These are phyloP conservation scores for Arizona elegans DNA, from an alignment of 2,113 vertebrate genomes.

Conservation along the genomic window DNA sequence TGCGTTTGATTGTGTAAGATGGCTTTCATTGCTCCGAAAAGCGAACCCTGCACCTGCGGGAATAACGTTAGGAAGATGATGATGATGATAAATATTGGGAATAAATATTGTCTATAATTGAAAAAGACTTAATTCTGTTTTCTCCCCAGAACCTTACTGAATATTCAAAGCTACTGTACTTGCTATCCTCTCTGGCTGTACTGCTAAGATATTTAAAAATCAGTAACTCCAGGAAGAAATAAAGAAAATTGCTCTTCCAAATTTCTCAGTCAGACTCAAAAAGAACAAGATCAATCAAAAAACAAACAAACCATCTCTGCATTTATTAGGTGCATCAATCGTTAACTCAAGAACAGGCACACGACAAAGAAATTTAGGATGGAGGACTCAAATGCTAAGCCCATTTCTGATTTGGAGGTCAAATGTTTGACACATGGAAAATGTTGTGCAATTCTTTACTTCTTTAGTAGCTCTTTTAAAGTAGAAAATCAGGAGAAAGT, in stretches of 20 bases:
- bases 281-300: background rate
- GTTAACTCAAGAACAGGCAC: background rate
- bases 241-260: background rate
- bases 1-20: background rate
- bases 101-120: background rate
- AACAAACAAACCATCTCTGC: background rate
- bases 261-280: background rate
- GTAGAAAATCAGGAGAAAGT: background rate
- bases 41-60: background rate
- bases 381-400: background rate
- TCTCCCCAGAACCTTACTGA: background rate
- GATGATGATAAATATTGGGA: background rate
- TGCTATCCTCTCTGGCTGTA: background rate
- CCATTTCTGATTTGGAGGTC: background rate
- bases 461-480: background rate
- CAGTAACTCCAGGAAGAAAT: background rate
- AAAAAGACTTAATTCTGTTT: background rate
- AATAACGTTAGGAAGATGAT: background rate
- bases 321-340: background rate
- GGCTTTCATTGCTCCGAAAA: background rate
- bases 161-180: background rate
- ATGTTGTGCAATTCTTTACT: background rate
- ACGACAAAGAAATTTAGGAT: background rate
- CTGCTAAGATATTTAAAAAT: background rate
- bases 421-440: background rate